These are phyloP conservation scores for Heterohyrax brucei DNA, from an alignment of 2,797 vertebrate genomes.

Conservation along the genomic window DNA sequence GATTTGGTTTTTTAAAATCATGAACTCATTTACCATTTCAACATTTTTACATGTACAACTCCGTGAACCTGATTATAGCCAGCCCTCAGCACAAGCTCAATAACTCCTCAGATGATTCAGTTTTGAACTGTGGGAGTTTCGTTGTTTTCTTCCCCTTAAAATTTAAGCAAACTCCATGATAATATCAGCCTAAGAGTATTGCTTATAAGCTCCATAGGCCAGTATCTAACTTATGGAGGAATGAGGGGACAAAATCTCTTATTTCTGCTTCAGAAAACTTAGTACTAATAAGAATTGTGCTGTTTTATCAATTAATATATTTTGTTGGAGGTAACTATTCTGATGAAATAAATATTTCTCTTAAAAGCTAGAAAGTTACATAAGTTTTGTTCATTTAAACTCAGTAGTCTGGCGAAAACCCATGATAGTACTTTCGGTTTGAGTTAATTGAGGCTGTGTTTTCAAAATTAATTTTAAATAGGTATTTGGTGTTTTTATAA, in stretches of 20 bases:
- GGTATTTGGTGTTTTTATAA: slow-evolving; percentile 77
- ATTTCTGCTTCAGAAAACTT: slow-evolving; percentile 67
- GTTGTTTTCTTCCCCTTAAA: slow-evolving; percentile 11
- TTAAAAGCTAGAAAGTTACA: slow-evolving; percentile 73
- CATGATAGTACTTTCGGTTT: slow-evolving; percentile 72
- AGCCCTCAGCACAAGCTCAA: not conserved
- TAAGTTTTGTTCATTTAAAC: slow-evolving; percentile 73
- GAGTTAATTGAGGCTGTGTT: slow-evolving; percentile 72
- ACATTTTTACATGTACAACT: not conserved
- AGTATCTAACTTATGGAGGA: slow-evolving; percentile 17
- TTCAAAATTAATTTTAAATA: slow-evolving; percentile 79
- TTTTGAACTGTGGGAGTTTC: slow-evolving; percentile 41
- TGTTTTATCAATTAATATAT: slow-evolving; percentile 69
- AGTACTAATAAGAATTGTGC: slow-evolving; percentile 68
- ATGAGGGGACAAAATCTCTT: slow-evolving; percentile 32
- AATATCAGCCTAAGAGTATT: slow-evolving; percentile 45
- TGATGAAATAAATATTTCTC: slow-evolving; percentile 73
- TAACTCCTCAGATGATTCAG: slow-evolving; percentile 29
- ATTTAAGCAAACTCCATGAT: slow-evolving; percentile 72
- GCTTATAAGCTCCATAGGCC: slow-evolving; percentile 19
- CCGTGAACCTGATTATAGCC: not conserved
- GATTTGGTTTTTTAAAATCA: slow-evolving; percentile 2
- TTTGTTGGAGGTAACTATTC: slow-evolving; percentile 73
- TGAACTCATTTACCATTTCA: not conserved
- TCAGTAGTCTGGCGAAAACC: slow-evolving; percentile 70